Evolutionary conservation across 2,113 vertebrate species (phyloP).

Genomic region (Tauraco erythrolophus): DNA sequence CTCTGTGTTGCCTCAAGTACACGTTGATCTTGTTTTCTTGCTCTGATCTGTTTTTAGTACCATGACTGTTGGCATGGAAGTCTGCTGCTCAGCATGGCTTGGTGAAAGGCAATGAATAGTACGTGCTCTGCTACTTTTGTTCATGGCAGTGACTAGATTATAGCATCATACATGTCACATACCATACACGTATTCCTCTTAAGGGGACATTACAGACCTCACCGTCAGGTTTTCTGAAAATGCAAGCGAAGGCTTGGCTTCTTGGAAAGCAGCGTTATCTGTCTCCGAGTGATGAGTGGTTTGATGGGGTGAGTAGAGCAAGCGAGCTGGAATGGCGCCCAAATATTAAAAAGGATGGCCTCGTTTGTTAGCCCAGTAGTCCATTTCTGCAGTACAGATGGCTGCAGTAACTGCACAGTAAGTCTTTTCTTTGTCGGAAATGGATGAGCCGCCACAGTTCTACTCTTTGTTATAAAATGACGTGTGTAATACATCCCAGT

Average conservation of each 20-base stretch:
- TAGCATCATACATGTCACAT: neutral
- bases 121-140: neutral
- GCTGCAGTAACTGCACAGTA: neutral
- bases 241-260: neutral
- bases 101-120: neutral
- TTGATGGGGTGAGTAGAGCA: neutral
- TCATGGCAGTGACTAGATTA: neutral
- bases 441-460: neutral
- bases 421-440: neutral
- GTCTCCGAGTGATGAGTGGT: neutral
- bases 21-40: neutral
- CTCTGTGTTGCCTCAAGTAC: neutral
- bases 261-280: neutral
- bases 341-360: neutral
- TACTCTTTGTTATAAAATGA: neutral
- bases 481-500: neutral
- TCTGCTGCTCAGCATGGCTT: neutral
- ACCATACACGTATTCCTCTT: neutral
- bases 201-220: neutral
- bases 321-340: neutral
- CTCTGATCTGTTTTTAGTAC: neutral
- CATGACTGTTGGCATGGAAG: neutral
- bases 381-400: neutral
- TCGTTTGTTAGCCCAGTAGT: neutral
- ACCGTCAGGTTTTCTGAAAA: neutral